These are phyloP conservation scores for Neocrepidodera transversa DNA, from an alignment of 2,888 invertebrate genomes.

Conservation along the genomic window DNA sequence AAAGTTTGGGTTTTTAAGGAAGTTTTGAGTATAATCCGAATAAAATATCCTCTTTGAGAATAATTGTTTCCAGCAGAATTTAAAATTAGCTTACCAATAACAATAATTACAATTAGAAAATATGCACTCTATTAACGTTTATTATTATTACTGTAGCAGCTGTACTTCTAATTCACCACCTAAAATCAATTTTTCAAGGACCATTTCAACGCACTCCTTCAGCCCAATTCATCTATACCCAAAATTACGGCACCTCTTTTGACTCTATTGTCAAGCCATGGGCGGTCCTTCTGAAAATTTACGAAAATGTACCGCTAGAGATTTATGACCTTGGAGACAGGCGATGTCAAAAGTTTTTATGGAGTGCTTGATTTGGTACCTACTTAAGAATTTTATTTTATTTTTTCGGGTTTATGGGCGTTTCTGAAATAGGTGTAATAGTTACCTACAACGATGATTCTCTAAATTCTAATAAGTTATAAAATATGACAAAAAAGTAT, in stretches of 20 bases:
- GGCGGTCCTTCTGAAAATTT: constrained; percentile 44
- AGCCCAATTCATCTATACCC: constrained; percentile 14
- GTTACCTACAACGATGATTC: constrained; percentile 18
- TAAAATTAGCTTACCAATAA: too few relatives aligned
- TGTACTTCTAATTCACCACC: constrained; percentile 1
- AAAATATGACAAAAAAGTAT: too few relatives aligned
- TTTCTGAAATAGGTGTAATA: neutral
- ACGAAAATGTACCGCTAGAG: constrained; percentile 38
- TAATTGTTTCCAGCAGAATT: too few relatives aligned
- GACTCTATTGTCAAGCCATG: constrained; percentile 36
- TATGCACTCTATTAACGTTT: neutral
- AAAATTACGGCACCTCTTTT: constrained; percentile 14
- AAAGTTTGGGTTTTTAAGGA: too few relatives aligned
- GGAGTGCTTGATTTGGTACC: constrained; percentile 22
- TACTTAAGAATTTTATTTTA: constrained; percentile 3
- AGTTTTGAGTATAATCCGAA: too few relatives aligned
- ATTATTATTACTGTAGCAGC: neutral
- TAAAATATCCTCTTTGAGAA: too few relatives aligned
- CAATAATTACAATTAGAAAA: neutral
- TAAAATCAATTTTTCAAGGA: constrained; percentile 16
- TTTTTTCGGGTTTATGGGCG: neutral
- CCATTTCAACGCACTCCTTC: neutral
- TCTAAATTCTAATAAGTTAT: too few relatives aligned
- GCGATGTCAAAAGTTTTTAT: constrained; percentile 35
- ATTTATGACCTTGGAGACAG: constrained; percentile 39